These are phyloP conservation scores for Rhabdophis nuchalis DNA, from an alignment of 2,797 vertebrate genomes.

Conservation along the genomic window DNA sequence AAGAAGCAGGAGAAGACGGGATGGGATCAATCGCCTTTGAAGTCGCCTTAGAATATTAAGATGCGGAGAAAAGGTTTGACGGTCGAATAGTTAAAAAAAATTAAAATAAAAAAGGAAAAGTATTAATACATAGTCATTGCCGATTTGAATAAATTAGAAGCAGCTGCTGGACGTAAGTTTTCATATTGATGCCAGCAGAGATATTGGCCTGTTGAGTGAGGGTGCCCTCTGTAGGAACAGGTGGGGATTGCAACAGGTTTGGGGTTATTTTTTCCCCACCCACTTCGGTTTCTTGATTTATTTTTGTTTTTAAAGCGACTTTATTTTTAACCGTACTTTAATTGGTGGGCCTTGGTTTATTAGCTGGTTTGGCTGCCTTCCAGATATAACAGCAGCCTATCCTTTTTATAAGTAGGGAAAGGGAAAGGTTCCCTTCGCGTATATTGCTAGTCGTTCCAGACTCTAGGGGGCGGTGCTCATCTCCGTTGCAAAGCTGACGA, in stretches of 20 bases:
- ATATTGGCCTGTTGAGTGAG: neutral
- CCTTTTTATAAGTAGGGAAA: neutral
- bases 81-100: neutral
- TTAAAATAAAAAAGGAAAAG: neutral
- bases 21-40: neutral
- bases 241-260: accelerated
- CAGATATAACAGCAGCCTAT: neutral
- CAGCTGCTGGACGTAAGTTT: neutral
- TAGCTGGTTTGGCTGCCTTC: neutral
- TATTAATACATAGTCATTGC: neutral
- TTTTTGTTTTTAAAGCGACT: neutral
- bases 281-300: neutral
- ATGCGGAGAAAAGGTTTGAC: neutral
- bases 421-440: no score
- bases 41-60: neutral
- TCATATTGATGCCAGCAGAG: neutral
- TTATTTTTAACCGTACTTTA: neutral
- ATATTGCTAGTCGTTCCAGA: no score
- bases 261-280: accelerated
- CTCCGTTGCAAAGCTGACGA: no score
- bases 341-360: neutral
- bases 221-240: slow-evolving; percentile 43
- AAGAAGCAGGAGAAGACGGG: no score
- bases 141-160: neutral
- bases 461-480: no score